These are phyloP conservation scores for Lineus longissimus DNA, from an alignment of 1,140 invertebrate genomes.

Conservation along the genomic window DNA sequence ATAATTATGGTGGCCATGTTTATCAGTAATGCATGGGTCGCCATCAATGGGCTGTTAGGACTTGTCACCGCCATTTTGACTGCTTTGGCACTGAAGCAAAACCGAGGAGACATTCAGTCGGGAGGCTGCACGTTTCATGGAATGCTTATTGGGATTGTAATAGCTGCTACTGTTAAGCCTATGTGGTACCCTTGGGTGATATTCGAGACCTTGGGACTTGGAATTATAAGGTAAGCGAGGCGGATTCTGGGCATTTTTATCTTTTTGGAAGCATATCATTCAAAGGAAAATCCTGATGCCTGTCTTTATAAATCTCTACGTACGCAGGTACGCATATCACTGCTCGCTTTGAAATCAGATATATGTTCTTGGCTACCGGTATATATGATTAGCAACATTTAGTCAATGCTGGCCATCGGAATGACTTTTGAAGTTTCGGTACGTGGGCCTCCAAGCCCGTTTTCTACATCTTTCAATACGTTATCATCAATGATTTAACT, in stretches of 20 bases:
- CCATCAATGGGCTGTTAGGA: background rate
- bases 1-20: background rate
- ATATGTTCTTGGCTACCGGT: too few relatives aligned
- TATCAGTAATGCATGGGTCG: background rate
- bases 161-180: background rate
- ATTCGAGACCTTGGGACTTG: too few relatives aligned
- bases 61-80: background rate
- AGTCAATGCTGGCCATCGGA: too few relatives aligned
- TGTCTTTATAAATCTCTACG: too few relatives aligned
- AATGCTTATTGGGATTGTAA: background rate
- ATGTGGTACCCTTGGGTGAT: background rate
- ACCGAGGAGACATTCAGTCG: background rate
- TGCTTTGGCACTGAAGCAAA: background rate
- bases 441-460: background rate
- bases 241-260: too few relatives aligned
- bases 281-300: too few relatives aligned
- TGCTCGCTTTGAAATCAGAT: too few relatives aligned
- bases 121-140: slow-evolving; percentile 3
- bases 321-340: too few relatives aligned
- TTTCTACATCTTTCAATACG: background rate
- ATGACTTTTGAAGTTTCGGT: too few relatives aligned
- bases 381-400: too few relatives aligned
- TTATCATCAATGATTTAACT: background rate
- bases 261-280: too few relatives aligned
- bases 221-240: too few relatives aligned